Percentiles rank a stretch among this genome's conserved stretches.
phyloP scores from a whole-genome alignment of 2,888 invertebrate species.

The Tryphoninae sp. region DNA sequence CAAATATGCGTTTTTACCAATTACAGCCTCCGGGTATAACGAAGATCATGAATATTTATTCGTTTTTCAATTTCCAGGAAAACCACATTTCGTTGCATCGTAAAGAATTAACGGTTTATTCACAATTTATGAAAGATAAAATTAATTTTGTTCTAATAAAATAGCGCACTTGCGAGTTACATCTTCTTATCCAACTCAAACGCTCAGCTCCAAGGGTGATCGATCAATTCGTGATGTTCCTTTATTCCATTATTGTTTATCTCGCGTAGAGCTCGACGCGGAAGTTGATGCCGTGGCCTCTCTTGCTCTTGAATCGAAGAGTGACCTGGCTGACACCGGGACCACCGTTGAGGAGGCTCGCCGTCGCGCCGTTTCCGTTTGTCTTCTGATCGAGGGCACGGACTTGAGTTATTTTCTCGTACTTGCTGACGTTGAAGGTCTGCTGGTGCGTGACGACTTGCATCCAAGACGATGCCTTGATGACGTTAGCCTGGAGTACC shows the following conservation, averaged over 20 bases:
- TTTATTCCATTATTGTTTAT: background rate
- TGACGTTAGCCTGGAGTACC: conserved; percentile 64
- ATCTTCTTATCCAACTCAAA: background rate
- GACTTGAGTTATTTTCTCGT: conserved; percentile 77
- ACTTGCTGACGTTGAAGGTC: conserved; percentile 66
- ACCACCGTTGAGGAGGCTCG: conserved; percentile 79
- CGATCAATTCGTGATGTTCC: background rate
- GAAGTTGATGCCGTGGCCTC: conserved; percentile 81
- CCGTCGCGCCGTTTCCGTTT: conserved; percentile 81
- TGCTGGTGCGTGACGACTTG: conserved; percentile 67
- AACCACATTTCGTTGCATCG: no score
- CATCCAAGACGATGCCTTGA: conserved; percentile 71
- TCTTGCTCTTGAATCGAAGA: conserved; percentile 81
- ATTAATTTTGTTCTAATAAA: no score
- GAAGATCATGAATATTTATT: no score
- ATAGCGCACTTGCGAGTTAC: no score
- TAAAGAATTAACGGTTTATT: no score
- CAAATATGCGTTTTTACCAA: no score
- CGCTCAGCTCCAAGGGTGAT: background rate
- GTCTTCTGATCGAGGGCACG: conserved; percentile 79
- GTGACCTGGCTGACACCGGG: conserved; percentile 76
- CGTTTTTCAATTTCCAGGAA: no score
- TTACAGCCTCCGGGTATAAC: no score
- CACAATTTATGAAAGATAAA: no score
- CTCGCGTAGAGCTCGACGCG: conserved; percentile 80